Conservation (phyloP, 1,140 invertebrate genomes). For the Drosophila ercepeae region DNA sequence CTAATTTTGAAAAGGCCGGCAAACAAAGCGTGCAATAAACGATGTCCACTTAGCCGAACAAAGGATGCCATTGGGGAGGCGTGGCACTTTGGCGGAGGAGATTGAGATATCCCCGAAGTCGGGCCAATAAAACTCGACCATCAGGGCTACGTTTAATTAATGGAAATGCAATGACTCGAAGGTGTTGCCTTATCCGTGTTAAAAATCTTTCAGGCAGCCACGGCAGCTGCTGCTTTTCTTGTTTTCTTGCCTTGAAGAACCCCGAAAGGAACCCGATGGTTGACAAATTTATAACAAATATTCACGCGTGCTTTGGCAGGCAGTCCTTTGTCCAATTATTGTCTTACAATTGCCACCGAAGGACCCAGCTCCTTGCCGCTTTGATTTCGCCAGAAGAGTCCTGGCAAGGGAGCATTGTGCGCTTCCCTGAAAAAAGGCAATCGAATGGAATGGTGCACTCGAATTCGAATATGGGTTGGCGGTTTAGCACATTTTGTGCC, state of each 20-base stretch:
- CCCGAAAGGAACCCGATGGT: slow-evolving; percentile 29
- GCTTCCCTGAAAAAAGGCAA: slow-evolving; percentile 54
- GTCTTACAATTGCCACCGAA: slow-evolving; percentile 71
- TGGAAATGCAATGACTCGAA: slow-evolving; percentile 76
- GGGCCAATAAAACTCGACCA: slow-evolving; percentile 60
- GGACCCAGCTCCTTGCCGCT: slow-evolving; percentile 31
- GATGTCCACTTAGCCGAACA: slow-evolving; percentile 76
- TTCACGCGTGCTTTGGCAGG: slow-evolving; percentile 79
- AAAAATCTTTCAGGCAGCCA: slow-evolving; percentile 42
- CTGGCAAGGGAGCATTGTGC: slow-evolving; percentile 31
- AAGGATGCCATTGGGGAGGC: slow-evolving; percentile 48
- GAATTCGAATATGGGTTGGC: slow-evolving; percentile 24
- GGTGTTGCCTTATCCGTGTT: slow-evolving; percentile 57
- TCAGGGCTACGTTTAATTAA: slow-evolving; percentile 65
- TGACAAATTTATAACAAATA: slow-evolving; percentile 82
- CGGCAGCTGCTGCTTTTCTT: slow-evolving; percentile 4
- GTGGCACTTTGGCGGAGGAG: slow-evolving; percentile 34
- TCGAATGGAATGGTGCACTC: slow-evolving; percentile 22
- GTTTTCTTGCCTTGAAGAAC: background rate
- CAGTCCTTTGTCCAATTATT: slow-evolving; percentile 75
- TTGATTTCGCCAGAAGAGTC: slow-evolving; percentile 61
- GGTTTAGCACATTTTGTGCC: slow-evolving; percentile 71
- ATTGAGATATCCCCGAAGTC: slow-evolving; percentile 44
- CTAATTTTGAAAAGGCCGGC: slow-evolving; percentile 77
- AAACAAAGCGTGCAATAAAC: slow-evolving; percentile 77